Evolutionary conservation across 2,888 invertebrate species (phyloP).

Genomic region (Hydropsyche betteni): DNA sequence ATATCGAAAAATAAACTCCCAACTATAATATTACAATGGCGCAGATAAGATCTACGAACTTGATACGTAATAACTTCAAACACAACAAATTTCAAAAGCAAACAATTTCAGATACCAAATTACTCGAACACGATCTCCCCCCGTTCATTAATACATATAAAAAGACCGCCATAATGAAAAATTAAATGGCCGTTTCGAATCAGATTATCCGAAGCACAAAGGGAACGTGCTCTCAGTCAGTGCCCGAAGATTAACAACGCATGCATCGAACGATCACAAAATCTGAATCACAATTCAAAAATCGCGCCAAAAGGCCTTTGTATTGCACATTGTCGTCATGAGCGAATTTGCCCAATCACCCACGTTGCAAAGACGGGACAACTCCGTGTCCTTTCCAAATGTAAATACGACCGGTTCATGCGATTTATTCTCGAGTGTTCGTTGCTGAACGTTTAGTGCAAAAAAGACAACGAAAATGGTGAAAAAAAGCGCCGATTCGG

Average conservation of each 20-base stretch:
- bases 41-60: too few species aligned
- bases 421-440: slow-evolving; percentile 5
- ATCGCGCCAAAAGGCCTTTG: not conserved
- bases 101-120: too few species aligned
- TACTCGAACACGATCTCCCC: too few species aligned
- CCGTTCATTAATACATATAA: too few species aligned
- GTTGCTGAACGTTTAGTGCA: too few species aligned
- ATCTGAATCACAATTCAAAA: not conserved
- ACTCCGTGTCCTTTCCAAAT: slow-evolving; percentile 21
- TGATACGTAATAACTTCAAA: too few species aligned
- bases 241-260: not conserved
- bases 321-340: not conserved
- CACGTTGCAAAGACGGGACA: not conserved
- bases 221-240: not conserved
- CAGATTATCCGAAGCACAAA: not conserved
- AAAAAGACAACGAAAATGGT: too few species aligned
- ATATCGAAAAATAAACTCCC: too few species aligned
- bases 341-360: not conserved
- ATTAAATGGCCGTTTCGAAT: not conserved
- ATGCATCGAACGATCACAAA: not conserved
- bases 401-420: slow-evolving; percentile 19
- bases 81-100: too few species aligned
- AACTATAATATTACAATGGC: too few species aligned
- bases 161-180: too few species aligned
- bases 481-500: too few species aligned